Evolutionary conservation across 2,797 vertebrate genomes (phyloP).

Genomic region (Gallinago nigripennis): DNA sequence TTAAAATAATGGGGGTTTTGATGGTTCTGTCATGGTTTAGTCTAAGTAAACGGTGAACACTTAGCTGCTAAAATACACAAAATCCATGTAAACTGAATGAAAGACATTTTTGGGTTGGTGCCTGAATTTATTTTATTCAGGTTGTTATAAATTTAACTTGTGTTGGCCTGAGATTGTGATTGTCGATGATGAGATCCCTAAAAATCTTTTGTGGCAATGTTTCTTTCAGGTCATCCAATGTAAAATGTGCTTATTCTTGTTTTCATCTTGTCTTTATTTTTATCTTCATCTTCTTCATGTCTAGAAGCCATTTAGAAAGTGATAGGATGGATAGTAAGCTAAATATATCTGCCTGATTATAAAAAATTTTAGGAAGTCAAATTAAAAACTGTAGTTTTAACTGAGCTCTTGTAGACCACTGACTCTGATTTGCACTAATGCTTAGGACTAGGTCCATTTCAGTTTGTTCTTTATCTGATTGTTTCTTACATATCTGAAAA

Average conservation of each 20-base stretch:
- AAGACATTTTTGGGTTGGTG: neutral
- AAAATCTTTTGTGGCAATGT: neutral
- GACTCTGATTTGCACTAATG: neutral
- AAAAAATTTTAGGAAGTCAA: neutral
- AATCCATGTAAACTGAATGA: neutral
- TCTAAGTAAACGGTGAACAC: neutral
- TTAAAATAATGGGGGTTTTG: neutral
- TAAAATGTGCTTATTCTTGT: slow-evolving; percentile 1
- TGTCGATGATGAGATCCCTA: neutral
- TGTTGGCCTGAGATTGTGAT: neutral
- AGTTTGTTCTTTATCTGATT: neutral
- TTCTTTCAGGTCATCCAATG: neutral
- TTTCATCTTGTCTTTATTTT: neutral
- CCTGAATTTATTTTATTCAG: slow-evolving; percentile 4
- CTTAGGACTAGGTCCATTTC: neutral
- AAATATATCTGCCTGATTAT: neutral
- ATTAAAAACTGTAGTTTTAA: neutral
- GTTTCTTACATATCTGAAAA: neutral
- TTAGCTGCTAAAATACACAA: neutral
- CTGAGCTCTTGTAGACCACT: neutral
- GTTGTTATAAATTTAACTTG: slow-evolving; percentile 19
- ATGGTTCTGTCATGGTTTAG: neutral
- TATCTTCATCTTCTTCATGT: neutral
- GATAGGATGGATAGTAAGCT: neutral
- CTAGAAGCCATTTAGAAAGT: slow-evolving; percentile 1